phyloP scores from a whole-genome alignment of 2,888 invertebrate genomes.

The Aricia artaxerxes region DNA sequence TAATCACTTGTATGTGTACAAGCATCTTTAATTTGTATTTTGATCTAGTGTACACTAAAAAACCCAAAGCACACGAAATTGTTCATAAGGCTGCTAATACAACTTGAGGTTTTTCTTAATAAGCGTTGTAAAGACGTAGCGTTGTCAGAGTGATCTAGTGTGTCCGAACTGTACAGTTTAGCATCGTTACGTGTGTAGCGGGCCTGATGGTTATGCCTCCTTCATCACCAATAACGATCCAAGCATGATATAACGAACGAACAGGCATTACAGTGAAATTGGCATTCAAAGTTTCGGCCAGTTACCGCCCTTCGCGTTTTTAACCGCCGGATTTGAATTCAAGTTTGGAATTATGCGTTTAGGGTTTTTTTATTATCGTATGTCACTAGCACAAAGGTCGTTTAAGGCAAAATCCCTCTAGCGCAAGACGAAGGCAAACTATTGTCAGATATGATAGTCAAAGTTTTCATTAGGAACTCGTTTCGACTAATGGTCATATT shows the following conservation, averaged over 20 bases:
- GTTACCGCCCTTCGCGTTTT: background rate
- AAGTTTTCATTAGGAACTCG: background rate
- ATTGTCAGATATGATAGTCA: background rate
- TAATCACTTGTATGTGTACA: too few relatives aligned
- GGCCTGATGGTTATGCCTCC: background rate
- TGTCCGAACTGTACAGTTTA: background rate
- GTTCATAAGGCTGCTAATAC: background rate
- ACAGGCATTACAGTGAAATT: background rate
- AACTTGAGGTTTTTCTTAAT: background rate
- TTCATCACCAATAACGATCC: background rate
- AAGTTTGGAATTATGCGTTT: background rate
- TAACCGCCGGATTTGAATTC: background rate
- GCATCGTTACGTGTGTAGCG: background rate
- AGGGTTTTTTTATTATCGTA: background rate
- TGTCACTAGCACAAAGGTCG: too few relatives aligned
- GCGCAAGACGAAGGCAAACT: background rate
- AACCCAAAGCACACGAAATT: background rate
- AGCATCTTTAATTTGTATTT: background rate
- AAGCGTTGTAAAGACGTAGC: background rate
- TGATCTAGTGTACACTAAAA: background rate
- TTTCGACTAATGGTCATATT: background rate
- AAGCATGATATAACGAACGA: background rate
- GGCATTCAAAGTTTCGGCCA: background rate
- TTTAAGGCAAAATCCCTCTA: background rate
- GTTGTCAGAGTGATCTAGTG: background rate